These are phyloP conservation scores for Paraescarpia echinospica DNA, from an alignment of 1,140 invertebrate species.

Conservation along the genomic window DNA sequence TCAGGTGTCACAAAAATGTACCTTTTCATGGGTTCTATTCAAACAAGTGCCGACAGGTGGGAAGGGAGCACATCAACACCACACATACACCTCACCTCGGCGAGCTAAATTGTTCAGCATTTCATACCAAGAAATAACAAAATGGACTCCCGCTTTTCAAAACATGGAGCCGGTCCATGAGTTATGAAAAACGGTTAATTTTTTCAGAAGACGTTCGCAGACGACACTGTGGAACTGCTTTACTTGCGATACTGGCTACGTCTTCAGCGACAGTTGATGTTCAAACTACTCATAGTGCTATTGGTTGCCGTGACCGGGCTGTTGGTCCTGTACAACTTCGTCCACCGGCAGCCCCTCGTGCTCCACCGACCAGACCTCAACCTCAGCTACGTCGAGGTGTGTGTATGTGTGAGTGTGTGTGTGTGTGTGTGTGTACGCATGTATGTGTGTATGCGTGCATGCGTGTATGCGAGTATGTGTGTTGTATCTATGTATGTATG, in stretches of 20 bases:
- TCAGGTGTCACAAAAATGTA: no score
- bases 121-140: no score
- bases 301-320: not conserved
- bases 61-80: no score
- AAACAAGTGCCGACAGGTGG: no score
- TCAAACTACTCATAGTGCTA: not conserved
- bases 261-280: slow-evolving; percentile 61
- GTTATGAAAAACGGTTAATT: no score
- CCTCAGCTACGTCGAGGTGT: not conserved
- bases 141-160: no score
- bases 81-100: no score
- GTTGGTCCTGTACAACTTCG: not conserved
- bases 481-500: not conserved
- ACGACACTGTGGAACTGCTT: slow-evolving; percentile 71
- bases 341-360: not conserved
- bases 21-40: no score
- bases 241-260: slow-evolving; percentile 75
- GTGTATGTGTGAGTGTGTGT: not conserved
- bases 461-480: not conserved
- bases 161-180: no score
- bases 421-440: not conserved
- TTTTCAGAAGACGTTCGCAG: slow-evolving; percentile 71
- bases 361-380: not conserved
- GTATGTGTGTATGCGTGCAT: not conserved
- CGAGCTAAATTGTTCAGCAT: no score